Percentiles rank a stretch among this genome's conserved stretches.
Evolutionary conservation across 1,140 invertebrate genomes (phyloP).

Genomic region (Drosophila pseudoobscura): DNA sequence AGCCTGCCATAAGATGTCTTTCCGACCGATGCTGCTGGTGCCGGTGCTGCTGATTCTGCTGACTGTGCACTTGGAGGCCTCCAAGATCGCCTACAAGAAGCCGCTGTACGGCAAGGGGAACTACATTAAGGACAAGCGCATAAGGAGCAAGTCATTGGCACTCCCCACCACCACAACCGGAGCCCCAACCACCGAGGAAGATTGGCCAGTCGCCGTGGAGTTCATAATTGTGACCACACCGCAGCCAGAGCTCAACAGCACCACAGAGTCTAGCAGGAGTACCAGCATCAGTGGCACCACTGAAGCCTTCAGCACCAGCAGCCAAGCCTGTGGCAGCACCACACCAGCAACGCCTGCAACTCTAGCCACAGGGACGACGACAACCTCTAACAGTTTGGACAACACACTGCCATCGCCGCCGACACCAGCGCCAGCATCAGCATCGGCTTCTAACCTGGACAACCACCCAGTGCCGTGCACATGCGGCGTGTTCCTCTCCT

Average conservation of each 20-base stretch:
- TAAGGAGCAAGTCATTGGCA: conserved; percentile 22
- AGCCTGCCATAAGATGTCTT: conserved; percentile 19
- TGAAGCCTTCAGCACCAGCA: neutral
- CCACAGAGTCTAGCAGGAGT: neutral
- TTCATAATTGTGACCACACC: conserved; percentile 49
- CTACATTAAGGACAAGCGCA: conserved; percentile 57
- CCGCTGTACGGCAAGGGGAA: conserved; percentile 54
- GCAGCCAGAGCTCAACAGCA: conserved; percentile 2
- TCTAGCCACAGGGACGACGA: neutral
- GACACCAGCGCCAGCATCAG: conserved; percentile 11
- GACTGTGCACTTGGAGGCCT: conserved; percentile 47
- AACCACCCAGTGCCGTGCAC: conserved; percentile 85
- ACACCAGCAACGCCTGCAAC: neutral
- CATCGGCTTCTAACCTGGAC: neutral
- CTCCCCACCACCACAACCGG: neutral
- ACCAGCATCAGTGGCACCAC: conserved; percentile 4
- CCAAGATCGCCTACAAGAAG: conserved; percentile 75
- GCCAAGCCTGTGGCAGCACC: conserved; percentile 1
- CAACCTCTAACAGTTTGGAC: conserved; percentile 8
- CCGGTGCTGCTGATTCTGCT: conserved; percentile 28
- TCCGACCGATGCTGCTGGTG: conserved; percentile 7
- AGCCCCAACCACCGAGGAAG: conserved; percentile 22
- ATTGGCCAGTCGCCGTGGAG: conserved; percentile 47
- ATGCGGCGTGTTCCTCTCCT: conserved; percentile 88
- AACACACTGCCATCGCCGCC: conserved; percentile 60